Percentiles rank a stretch among this genome's conserved stretches.
Evolutionary conservation across 2,113 vertebrate genomes (phyloP).

Genomic region (Sarotherodon lohbergeri): DNA sequence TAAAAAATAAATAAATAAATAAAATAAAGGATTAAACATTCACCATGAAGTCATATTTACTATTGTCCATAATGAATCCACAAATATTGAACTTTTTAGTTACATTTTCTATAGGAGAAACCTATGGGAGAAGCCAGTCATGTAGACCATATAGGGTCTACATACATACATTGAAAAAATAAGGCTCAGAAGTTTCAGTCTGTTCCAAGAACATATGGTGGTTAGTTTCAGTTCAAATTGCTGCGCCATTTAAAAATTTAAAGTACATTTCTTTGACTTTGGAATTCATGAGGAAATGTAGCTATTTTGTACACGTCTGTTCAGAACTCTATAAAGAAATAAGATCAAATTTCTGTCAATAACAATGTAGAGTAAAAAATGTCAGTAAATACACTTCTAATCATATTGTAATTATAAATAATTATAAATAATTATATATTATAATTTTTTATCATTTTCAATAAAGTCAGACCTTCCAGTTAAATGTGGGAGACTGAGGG

Average conservation of each 20-base stretch:
- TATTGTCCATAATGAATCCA: fast-evolving
- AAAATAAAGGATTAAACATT: neutral
- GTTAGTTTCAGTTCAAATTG: no score
- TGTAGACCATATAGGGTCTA: neutral
- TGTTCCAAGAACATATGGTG: neutral
- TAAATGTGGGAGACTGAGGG: no score
- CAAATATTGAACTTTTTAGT: neutral
- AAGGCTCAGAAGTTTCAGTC: neutral
- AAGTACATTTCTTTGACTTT: neutral
- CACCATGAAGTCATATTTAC: neutral
- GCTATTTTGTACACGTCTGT: neutral
- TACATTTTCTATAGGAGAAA: no score
- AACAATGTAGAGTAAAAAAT: no score
- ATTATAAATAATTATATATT: no score
- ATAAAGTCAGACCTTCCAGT: no score
- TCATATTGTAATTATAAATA: no score
- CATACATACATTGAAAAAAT: neutral
- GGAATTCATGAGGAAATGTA: neutral
- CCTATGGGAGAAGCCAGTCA: neutral
- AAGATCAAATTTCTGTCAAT: no score
- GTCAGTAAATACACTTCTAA: no score
- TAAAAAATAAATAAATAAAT: neutral
- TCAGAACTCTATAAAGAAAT: no score
- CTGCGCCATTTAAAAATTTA: neutral
- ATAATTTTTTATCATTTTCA: no score